Base-by-base conservation (phyloP, 2,797 vertebrate species). In the Chaunax sp. region DNA sequence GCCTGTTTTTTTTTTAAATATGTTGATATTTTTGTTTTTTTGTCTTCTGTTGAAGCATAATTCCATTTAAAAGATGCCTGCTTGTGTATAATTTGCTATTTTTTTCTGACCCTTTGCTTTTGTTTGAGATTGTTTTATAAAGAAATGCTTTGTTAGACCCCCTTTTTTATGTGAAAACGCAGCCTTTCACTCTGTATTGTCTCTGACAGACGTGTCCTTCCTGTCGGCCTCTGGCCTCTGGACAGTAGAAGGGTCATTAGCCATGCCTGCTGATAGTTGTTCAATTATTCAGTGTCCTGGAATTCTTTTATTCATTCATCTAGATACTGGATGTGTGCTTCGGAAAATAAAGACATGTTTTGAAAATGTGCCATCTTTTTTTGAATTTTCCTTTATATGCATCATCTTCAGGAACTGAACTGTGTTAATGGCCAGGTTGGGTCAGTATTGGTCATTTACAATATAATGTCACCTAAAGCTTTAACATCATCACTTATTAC, bases 291-390 rank as follows among this genome's bases (percentile, higher is more conserved):
- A 86, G 86, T 92, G 90, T 92, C 90, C 82, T 83, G 82, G 69
- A 87, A 73, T 87, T 86, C 41, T 82, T 89, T 89, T 86, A 81
- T 79, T 85, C 80, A 88, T 88, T 90, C 91, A 91, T 90, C 87
- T 90, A 89, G 87, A 92, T 92, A 93, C 84, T 93, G 91, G 90
- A 92, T 92, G 91, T 94, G 90, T 90, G 88, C 90, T 91, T 93
- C 89, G 92, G 85, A 91, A 91, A 94, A 93, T 93, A 94, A 95
- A 88, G 75, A 91, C 83, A 72, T 86, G 85, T 92, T 92, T 92
- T 90, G 76, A 91, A 85, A 77, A 59, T 53, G 79, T 82, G 77
- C 50, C 30, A 64, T 73, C 57, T 75, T 75, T 74, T 77, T 57
- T 53, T 70, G 0, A 18, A 69, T 51, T 16, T 60, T 61, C 54